Conservation (phyloP, 2,888 invertebrate genomes). For the Cataglyphis albicans region DNA sequence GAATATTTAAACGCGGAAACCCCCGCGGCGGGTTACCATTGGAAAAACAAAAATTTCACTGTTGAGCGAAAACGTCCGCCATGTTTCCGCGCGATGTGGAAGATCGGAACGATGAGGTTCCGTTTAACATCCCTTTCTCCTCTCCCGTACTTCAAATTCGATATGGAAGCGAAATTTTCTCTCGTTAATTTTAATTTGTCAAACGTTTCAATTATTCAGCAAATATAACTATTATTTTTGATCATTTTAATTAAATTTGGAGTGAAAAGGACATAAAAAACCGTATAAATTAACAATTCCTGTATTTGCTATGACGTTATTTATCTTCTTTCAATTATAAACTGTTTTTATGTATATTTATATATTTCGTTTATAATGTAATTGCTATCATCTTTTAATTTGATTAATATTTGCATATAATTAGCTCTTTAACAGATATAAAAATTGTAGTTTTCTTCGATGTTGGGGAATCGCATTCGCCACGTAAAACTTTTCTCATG, state of each 20-base stretch:
- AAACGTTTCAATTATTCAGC: neutral
- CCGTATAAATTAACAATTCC: neutral
- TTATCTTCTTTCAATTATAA: neutral
- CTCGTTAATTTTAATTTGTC: conserved; percentile 1
- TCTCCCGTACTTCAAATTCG: neutral
- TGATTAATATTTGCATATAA: neutral
- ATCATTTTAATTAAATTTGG: neutral
- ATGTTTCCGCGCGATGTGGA: conserved; percentile 55
- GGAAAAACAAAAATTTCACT: conserved; percentile 56
- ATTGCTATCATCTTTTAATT: neutral
- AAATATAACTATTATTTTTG: neutral
- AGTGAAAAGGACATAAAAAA: too few relatives aligned
- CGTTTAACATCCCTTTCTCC: conserved; percentile 15
- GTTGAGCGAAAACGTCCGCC: conserved; percentile 53
- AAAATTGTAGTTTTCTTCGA: neutral
- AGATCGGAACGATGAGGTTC: conserved; percentile 53
- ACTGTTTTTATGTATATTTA: neutral
- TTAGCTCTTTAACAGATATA: neutral
- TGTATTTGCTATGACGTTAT: neutral
- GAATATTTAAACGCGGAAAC: conserved; percentile 57
- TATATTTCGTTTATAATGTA: neutral
- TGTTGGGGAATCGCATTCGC: neutral
- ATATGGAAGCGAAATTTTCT: neutral
- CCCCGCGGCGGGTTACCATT: conserved; percentile 49
- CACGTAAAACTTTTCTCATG: neutral